Evolutionary conservation across 2,888 invertebrate genomes (phyloP).

Genomic region (Timema cristinae): DNA sequence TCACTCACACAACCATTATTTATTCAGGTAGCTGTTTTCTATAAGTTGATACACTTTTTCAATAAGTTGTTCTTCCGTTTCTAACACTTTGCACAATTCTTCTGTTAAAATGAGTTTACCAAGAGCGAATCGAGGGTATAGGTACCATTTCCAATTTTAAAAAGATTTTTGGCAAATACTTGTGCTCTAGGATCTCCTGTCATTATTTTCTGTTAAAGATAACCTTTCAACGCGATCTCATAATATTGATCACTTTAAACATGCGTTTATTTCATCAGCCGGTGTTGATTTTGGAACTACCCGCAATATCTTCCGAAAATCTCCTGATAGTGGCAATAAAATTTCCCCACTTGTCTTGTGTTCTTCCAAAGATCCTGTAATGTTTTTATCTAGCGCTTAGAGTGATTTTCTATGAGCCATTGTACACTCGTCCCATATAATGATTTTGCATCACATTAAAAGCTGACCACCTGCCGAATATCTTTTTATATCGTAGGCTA

Average conservation of each 20-base stretch:
- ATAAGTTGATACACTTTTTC: too few relatives aligned
- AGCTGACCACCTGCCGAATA: constrained; percentile 13
- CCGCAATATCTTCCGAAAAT: constrained; percentile 2
- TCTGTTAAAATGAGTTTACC: constrained; percentile 15
- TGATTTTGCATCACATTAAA: constrained; percentile 15
- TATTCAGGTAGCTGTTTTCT: too few relatives aligned
- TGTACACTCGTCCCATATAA: constrained; percentile 4
- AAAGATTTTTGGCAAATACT: constrained; percentile 16
- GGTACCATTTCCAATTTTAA: constrained; percentile 10
- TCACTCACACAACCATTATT: too few relatives aligned
- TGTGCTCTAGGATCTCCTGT: constrained; percentile 12
- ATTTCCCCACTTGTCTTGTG: constrained; percentile 12
- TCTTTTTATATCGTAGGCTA: constrained; percentile 6
- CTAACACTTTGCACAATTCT: constrained; percentile 10
- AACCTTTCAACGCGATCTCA: constrained; percentile 15
- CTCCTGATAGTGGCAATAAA: constrained; percentile 12
- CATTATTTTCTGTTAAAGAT: constrained; percentile 16
- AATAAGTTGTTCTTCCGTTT: constrained; percentile 16
- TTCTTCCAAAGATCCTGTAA: constrained; percentile 16
- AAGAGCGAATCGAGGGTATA: not conserved
- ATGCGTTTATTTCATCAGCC: constrained; percentile 17
- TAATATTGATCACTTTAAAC: constrained; percentile 12
- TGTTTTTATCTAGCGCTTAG: constrained; percentile 7
- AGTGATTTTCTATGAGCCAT: not conserved
- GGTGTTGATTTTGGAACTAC: constrained; percentile 17